Conservation (phyloP, 1,140 invertebrate genomes). For the Temnothorax curvispinosus region DNA sequence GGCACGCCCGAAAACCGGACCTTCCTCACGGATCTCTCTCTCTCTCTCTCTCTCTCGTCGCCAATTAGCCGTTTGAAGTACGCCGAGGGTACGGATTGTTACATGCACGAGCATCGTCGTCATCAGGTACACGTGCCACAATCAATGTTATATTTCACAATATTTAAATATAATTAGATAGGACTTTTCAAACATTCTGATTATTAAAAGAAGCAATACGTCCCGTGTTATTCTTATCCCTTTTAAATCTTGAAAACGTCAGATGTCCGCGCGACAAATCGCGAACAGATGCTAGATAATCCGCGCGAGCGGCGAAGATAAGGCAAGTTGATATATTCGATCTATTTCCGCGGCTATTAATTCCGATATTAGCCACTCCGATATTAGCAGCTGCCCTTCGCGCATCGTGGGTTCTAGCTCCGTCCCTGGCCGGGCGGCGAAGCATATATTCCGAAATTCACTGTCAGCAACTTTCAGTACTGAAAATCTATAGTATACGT, state of each 20-base stretch:
- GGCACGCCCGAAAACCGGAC: background rate
- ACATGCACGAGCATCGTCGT: background rate
- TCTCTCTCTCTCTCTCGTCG: background rate
- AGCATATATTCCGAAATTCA: too few species aligned
- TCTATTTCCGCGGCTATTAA: background rate
- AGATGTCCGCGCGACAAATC: too few species aligned
- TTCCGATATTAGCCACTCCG: background rate
- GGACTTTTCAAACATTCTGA: background rate
- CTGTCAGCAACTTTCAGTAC: too few species aligned
- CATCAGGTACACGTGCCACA: background rate
- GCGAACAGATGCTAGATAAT: background rate
- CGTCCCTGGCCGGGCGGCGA: background rate
- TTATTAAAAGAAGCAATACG: too few species aligned
- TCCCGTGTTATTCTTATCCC: background rate
- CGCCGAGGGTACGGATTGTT: background rate
- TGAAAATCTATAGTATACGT: too few species aligned
- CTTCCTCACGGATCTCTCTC: background rate
- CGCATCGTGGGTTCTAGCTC: background rate
- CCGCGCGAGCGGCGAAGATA: background rate
- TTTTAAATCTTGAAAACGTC: background rate
- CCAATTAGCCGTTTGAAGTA: background rate
- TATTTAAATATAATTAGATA: background rate
- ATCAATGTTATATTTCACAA: background rate
- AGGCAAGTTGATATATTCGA: background rate
- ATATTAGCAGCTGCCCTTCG: background rate